Conservation (phyloP, 92 coral and sea anemone species). For the Epizoanthus rinbou region DNA sequence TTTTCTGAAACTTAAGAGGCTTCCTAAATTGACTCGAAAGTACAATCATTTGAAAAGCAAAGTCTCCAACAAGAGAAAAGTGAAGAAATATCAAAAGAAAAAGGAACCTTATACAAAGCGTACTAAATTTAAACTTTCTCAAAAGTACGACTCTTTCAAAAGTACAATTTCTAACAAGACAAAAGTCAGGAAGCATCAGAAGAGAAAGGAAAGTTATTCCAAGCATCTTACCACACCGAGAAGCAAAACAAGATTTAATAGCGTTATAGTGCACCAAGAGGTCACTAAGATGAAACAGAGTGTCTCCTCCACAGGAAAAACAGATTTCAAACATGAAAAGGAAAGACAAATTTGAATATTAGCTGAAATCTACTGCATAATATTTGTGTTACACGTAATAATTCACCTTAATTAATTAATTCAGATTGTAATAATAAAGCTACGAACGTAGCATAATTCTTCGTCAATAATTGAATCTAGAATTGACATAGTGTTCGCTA, state of each 20-base stretch:
- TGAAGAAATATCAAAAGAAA: not conserved
- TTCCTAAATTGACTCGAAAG: not conserved
- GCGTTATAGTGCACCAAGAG: not conserved
- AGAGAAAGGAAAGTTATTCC: not conserved
- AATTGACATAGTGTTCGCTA: too few species aligned
- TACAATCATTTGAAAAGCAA: not conserved
- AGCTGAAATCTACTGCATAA: too few species aligned
- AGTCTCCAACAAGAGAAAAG: not conserved
- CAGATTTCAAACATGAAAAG: too few species aligned
- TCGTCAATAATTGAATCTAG: too few species aligned
- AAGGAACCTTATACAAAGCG: not conserved
- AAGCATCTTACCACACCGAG: not conserved
- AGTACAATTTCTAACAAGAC: not conserved
- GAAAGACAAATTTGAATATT: too few species aligned
- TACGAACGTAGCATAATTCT: too few species aligned
- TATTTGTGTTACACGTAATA: too few species aligned
- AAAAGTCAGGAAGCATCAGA: not conserved
- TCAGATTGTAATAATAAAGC: too few species aligned
- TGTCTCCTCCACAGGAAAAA: too few species aligned
- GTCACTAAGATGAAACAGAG: too few species aligned
- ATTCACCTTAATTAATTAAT: too few species aligned
- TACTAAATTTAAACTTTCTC: not conserved
- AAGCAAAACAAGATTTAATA: not conserved
- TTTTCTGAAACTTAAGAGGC: not conserved
- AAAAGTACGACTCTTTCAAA: not conserved